Percentiles rank a stretch among this genome's conserved stretches.
These are phyloP conservation scores for Drosophila bipectinata DNA, from an alignment of 1,140 invertebrate genomes.

Conservation along the genomic window DNA sequence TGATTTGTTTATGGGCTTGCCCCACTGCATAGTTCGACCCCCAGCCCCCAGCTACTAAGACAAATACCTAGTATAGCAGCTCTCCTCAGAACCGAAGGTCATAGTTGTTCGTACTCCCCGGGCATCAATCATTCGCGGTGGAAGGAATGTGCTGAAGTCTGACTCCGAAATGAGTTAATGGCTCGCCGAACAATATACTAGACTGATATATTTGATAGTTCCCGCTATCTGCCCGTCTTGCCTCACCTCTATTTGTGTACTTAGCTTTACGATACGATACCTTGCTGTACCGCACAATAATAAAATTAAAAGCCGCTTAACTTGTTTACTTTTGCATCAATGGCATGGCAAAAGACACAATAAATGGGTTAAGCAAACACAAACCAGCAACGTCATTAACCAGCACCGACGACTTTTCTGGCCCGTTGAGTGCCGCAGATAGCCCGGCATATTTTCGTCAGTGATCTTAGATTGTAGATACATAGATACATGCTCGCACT, in stretches of 20 bases:
- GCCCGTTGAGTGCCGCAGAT: slow-evolving; percentile 27
- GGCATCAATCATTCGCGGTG: slow-evolving; percentile 35
- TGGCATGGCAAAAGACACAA: slow-evolving; percentile 56
- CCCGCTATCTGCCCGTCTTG: slow-evolving; percentile 16
- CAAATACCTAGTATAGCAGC: slow-evolving; percentile 6
- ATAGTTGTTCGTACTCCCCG: slow-evolving; percentile 35
- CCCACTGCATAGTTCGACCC: slow-evolving; percentile 34
- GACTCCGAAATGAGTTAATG: slow-evolving; percentile 36
- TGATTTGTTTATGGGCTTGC: slow-evolving; percentile 51
- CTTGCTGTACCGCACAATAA: slow-evolving; percentile 31
- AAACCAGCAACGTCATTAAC: slow-evolving; percentile 52
- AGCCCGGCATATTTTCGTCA: slow-evolving; percentile 19
- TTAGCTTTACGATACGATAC: slow-evolving; percentile 35
- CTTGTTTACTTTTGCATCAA: slow-evolving; percentile 61
- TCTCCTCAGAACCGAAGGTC: slow-evolving; percentile 34
- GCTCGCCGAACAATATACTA: slow-evolving; percentile 40
- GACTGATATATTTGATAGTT: slow-evolving; percentile 24
- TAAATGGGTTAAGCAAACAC: slow-evolving; percentile 59
- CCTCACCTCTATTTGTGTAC: slow-evolving; percentile 45
- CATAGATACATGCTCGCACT: slow-evolving; percentile 8
- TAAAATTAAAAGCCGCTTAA: slow-evolving; percentile 61
- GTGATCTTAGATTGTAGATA: slow-evolving; percentile 47
- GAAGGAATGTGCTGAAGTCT: slow-evolving; percentile 38
- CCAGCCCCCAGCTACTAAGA: slow-evolving; percentile 12
- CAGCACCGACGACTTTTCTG: slow-evolving; percentile 12